phyloP scores from a whole-genome alignment of 2,113 vertebrate species.

The Forbesichthys agassizii region DNA sequence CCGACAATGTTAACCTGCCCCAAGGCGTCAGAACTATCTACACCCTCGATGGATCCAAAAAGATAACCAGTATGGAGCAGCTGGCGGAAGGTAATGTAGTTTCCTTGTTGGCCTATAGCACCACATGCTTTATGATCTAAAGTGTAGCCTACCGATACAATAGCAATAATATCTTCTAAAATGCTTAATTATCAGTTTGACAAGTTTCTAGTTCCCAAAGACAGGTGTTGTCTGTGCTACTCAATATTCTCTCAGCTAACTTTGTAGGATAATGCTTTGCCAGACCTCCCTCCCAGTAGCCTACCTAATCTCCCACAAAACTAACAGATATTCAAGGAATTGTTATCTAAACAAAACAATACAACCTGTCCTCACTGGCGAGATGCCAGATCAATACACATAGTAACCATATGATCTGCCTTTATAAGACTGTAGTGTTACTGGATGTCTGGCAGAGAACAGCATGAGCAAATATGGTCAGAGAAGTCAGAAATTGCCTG shows the following conservation, averaged over 20 bases:
- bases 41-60: slow-evolving; percentile 87
- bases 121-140: neutral
- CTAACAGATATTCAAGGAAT: neutral
- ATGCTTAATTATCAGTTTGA: neutral
- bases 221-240: slow-evolving; percentile 13
- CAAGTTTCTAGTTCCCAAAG: slow-evolving; percentile 2
- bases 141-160: neutral
- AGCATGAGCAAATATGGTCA: too few species aligned
- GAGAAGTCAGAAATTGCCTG: too few species aligned
- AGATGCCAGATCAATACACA: neutral
- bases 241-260: slow-evolving; percentile 8
- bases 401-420: too few species aligned
- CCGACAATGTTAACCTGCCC: slow-evolving; percentile 97
- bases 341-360: neutral
- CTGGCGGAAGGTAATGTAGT: slow-evolving; percentile 87
- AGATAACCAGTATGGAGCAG: slow-evolving; percentile 86
- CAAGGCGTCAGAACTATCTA: slow-evolving; percentile 98
- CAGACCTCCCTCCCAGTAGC: slow-evolving; percentile 1
- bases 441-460: too few species aligned
- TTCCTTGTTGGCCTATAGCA: neutral
- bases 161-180: too few species aligned
- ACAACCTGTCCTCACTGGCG: neutral
- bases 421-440: neutral
- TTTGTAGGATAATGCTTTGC: neutral
- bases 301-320: neutral